Percentiles rank a stretch among this genome's conserved stretches.
These are phyloP conservation scores for Papilio dardanus DNA, from an alignment of 1,140 invertebrate genomes.

Conservation along the genomic window DNA sequence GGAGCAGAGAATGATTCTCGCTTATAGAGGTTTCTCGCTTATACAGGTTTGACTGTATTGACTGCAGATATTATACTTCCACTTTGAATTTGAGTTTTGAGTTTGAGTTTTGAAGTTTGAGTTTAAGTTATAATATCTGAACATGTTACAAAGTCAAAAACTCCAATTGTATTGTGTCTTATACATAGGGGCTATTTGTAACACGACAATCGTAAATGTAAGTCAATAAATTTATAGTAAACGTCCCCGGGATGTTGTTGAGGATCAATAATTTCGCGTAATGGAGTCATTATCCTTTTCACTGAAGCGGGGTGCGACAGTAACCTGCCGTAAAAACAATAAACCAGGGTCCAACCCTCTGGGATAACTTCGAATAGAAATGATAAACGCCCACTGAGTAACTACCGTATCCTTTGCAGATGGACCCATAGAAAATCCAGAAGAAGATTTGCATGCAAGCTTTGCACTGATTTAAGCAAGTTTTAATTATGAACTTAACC, in stretches of 20 bases:
- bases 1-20: no score
- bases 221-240: constrained; percentile 21
- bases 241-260: constrained; percentile 5
- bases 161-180: neutral
- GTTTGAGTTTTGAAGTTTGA: no score
- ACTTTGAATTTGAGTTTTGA: no score
- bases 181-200: neutral
- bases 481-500: no score
- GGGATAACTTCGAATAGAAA: neutral
- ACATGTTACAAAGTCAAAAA: no score
- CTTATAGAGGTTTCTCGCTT: no score
- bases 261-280: constrained; percentile 24
- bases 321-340: neutral
- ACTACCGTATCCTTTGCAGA: neutral
- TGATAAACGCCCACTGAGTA: neutral
- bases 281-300: constrained; percentile 31
- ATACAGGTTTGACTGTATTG: no score
- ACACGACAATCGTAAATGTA: constrained; percentile 19
- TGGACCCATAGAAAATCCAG: no score
- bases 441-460: no score
- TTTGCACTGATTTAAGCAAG: no score
- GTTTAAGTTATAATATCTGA: no score
- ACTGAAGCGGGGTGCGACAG: neutral
- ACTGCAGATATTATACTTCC: no score
- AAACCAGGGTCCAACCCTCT: neutral